Base-by-base conservation (phyloP, 2,888 invertebrate genomes). In the Melolontha melolontha region DNA sequence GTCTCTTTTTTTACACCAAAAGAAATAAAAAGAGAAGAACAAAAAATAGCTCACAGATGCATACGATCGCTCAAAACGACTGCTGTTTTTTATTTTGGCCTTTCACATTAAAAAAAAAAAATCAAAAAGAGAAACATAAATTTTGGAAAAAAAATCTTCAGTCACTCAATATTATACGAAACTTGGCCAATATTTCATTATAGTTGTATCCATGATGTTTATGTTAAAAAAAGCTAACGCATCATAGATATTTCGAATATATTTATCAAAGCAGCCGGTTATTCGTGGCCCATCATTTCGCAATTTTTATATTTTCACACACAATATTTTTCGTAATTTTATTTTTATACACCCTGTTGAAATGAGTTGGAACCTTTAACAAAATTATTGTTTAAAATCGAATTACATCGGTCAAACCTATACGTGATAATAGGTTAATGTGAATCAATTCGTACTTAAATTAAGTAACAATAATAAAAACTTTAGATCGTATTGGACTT, bases 31-130 rank as follows among this genome's bases (percentile, higher is more conserved):
- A 14, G 29, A 22, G 17, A 17, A n/a, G n/a, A 11, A 11, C 8
- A 22, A 11, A 6, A 8, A 49, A 73, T 80, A 79, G 80, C 71
- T 81, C 81, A 82, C 82, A 82, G 82, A 82, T 83, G 82, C 82
- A 82, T 82, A 82, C 81, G 82, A 83, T 82, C 79, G 83, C 83
- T 83, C 83, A 81, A 83, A 83, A 82, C 82, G 81, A 78, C 77
- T 55, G 81, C 80, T 57, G 59, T 80, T 69, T 71, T 75, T 66
- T 75, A 67, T 71, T 75, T 75, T 74, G 70, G 71, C 73, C 70
- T 76, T 74, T 70, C 71, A 69, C 67, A 72, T 67, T 69, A 41
- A 51, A 17, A n/a, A n/a, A n/a, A n/a, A n/a, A 22, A 59, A 59
- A 59, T 17, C n/a, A 8, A 44, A n/a, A n/a, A 59, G 40, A 44